These are phyloP conservation scores for Caiman crocodilus DNA, from an alignment of 2,797 vertebrate species.

Conservation along the genomic window DNA sequence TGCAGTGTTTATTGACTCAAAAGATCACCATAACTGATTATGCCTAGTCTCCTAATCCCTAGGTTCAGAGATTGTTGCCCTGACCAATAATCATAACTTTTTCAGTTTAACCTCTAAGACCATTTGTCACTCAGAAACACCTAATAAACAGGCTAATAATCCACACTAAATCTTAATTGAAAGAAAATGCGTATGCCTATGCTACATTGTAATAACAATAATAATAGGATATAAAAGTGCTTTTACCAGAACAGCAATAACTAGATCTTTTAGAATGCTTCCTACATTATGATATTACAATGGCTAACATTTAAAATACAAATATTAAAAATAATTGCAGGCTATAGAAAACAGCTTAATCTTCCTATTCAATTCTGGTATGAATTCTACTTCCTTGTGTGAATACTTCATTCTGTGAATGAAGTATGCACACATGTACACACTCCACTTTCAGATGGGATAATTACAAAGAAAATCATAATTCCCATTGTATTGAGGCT, in stretches of 20 bases:
- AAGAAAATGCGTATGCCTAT: background rate
- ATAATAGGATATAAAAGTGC: background rate
- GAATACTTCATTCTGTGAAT: no score
- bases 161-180: background rate
- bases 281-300: background rate
- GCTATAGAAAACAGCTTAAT: background rate
- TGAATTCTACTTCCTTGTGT: no score
- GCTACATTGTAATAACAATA: background rate
- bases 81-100: background rate
- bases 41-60: background rate
- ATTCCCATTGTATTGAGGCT: accelerated
- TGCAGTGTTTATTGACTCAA: background rate
- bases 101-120: background rate
- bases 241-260: background rate
- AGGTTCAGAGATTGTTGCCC: background rate
- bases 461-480: background rate
- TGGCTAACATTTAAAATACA: background rate
- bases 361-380: background rate
- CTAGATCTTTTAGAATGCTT: background rate
- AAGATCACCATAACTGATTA: background rate
- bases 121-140: background rate
- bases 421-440: background rate
- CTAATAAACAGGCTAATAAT: background rate
- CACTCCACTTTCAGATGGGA: background rate
- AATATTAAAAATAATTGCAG: background rate